phyloP scores from a whole-genome alignment of 1,140 invertebrate species.

The Nasonia giraulti region DNA sequence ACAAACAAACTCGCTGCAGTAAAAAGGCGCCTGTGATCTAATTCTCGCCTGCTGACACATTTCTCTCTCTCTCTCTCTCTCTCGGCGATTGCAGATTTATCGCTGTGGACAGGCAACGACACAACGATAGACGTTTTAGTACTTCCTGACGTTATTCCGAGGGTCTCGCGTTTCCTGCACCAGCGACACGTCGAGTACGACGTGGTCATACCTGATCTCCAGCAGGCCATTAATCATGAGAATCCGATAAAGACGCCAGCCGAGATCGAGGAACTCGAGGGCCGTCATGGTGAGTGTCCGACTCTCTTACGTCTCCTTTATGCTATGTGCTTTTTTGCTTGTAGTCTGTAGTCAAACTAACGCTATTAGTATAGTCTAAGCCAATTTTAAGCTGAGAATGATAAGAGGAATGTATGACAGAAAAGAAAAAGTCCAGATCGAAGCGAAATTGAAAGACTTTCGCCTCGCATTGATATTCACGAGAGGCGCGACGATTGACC shows the following conservation, averaged over 20 bases:
- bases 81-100: slow-evolving; percentile 74
- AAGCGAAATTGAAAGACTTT: background rate
- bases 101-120: slow-evolving; percentile 81
- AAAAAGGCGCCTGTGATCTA: background rate
- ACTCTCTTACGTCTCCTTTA: background rate
- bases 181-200: slow-evolving; percentile 73
- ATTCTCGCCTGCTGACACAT: background rate
- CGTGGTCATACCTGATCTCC: slow-evolving; percentile 83
- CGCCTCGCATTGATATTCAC: slow-evolving; percentile 16
- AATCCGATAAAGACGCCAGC: slow-evolving; percentile 80
- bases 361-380: too few relatives aligned
- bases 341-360: background rate
- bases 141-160: slow-evolving; percentile 77
- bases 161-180: slow-evolving; percentile 64
- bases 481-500: background rate
- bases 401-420: too few relatives aligned
- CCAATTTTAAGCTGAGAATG: too few relatives aligned
- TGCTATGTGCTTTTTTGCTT: too few relatives aligned
- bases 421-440: background rate
- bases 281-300: slow-evolving; percentile 79
- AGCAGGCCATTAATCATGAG: slow-evolving; percentile 84
- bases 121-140: slow-evolving; percentile 81
- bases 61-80: background rate
- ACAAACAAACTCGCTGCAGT: too few relatives aligned
- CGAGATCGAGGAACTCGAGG: slow-evolving; percentile 79